Evolutionary conservation across 2,113 vertebrate genomes (phyloP).

Genomic region (Eulemur macaco): DNA sequence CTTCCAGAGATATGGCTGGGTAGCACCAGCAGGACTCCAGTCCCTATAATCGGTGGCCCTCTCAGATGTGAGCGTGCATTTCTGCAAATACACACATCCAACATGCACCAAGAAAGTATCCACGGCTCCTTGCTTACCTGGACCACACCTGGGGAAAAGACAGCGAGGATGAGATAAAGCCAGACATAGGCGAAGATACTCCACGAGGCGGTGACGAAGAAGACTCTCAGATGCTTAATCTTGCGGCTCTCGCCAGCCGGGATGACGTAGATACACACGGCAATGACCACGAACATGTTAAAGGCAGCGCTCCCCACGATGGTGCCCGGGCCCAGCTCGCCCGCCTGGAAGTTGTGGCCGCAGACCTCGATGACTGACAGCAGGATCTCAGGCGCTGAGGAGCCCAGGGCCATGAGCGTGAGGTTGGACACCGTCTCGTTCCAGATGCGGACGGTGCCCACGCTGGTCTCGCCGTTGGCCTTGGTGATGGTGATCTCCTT

Average conservation of each 20-base stretch:
- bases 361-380: constrained; percentile 97
- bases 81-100: not conserved
- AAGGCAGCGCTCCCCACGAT: constrained; percentile 98
- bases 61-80: not conserved
- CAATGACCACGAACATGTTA: constrained; percentile 99
- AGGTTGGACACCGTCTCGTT: constrained; percentile 98
- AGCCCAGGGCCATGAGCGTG: constrained; percentile 95
- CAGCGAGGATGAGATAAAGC: constrained; percentile 95
- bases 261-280: constrained; percentile 94
- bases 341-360: constrained; percentile 92
- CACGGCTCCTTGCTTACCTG: constrained; percentile 80
- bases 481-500: constrained; percentile 98
- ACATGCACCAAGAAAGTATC: not conserved
- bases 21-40: not conserved
- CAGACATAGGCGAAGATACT: constrained; percentile 99
- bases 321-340: constrained; percentile 93
- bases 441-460: constrained; percentile 97
- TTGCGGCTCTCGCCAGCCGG: constrained; percentile 90
- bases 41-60: not conserved
- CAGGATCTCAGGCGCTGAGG: constrained; percentile 96
- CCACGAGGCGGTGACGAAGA: constrained; percentile 98
- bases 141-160: constrained; percentile 93
- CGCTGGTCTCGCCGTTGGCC: constrained; percentile 95
- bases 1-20: not conserved
- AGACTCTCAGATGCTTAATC: constrained; percentile 97